These are phyloP conservation scores for Drosophila maculinotata DNA, from an alignment of 2,888 invertebrate genomes.

Conservation along the genomic window DNA sequence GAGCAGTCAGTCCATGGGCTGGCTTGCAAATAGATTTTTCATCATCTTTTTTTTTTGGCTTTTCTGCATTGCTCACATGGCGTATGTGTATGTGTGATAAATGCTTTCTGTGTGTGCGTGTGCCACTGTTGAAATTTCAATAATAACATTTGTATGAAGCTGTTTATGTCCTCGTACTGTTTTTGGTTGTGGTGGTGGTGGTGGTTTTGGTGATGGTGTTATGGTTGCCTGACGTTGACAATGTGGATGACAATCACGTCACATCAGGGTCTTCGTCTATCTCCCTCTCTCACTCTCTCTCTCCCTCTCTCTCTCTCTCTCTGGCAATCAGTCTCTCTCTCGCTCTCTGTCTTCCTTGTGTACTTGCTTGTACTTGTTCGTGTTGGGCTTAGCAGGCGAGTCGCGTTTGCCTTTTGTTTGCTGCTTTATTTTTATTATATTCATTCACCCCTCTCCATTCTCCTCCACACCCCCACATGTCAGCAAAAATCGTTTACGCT, in stretches of 20 bases:
- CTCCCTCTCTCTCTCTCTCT: constrained; percentile 5
- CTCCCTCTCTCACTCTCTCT: constrained; percentile 6
- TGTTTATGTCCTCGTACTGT: constrained; percentile 62
- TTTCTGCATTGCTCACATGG: constrained; percentile 39
- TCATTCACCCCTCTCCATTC: constrained; percentile 20
- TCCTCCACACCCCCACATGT: constrained; percentile 40
- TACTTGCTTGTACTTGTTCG: constrained; percentile 48
- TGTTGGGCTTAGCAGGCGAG: constrained; percentile 61
- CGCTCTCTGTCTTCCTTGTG: constrained; percentile 4
- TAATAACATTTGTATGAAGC: constrained; percentile 79
- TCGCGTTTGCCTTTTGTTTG: constrained; percentile 73
- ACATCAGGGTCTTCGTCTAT: constrained; percentile 53
- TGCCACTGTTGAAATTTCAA: constrained; percentile 69
- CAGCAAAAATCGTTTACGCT: constrained; percentile 79
- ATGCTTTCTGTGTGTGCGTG: constrained; percentile 31
- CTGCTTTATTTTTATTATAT: constrained; percentile 64
- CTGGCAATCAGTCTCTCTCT: background rate
- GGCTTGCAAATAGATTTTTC: constrained; percentile 73
- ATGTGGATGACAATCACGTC: constrained; percentile 76
- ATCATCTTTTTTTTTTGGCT: constrained; percentile 52
- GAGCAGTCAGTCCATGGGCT: constrained; percentile 15
- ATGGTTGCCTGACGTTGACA: constrained; percentile 60
- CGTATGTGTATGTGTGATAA: constrained; percentile 67
- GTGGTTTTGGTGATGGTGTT: constrained; percentile 9
- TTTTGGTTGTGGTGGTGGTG: constrained; percentile 26